Percentiles rank a stretch among this genome's conserved stretches.
Conservation (phyloP, 2,113 vertebrate species). For the Xenopus tropicalis region UCB_Xtro_10.0 CM004449.2:73132501-73133000, state of each 20-base stretch:
- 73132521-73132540: too few relatives aligned
- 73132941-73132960: too few relatives aligned
- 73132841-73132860: slow-evolving; percentile 83
- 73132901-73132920: background rate
- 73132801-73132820: slow-evolving; percentile 89
- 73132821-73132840: slow-evolving; percentile 87
- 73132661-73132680: slow-evolving; percentile 79
- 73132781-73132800: slow-evolving; percentile 87
- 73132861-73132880: slow-evolving; percentile 88
- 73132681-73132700: slow-evolving; percentile 85
- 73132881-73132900: slow-evolving; percentile 83
- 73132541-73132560: too few relatives aligned
- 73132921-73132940: too few relatives aligned
- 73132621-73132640: too few relatives aligned
- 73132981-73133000: background rate
- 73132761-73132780: slow-evolving; percentile 90
- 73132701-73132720: slow-evolving; percentile 93
- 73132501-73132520: too few relatives aligned
- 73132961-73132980: background rate
- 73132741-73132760: slow-evolving; percentile 91
- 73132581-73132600: too few relatives aligned
- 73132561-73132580: too few relatives aligned
- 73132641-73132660: slow-evolving; percentile 86
- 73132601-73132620: too few relatives aligned
- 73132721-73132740: slow-evolving; percentile 91